Conservation (phyloP, 2,797 vertebrate species). For the Fistularia commersonii region DNA sequence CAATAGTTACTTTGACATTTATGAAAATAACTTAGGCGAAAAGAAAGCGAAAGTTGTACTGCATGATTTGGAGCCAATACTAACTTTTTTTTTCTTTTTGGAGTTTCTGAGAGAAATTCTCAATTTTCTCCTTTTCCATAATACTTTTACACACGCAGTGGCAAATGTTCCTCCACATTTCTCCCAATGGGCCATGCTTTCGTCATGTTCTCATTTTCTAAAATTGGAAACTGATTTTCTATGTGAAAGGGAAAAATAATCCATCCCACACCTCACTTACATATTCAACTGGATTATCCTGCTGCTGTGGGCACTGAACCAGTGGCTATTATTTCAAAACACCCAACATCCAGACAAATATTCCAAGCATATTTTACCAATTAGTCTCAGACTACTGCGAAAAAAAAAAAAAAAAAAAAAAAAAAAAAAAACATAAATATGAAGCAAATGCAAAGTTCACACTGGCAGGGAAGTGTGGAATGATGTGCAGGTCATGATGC, state of each 20-base stretch:
- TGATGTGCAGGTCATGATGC: neutral
- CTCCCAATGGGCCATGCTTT: neutral
- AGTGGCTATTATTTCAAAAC: neutral
- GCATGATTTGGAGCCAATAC: conserved; percentile 20
- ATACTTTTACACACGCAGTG: too few relatives aligned
- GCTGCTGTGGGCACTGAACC: neutral
- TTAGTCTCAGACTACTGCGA: neutral
- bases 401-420: neutral
- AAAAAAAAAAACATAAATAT: neutral
- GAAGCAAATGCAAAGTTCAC: too few relatives aligned
- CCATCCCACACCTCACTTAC: neutral
- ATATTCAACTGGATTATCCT: conserved; percentile 10
- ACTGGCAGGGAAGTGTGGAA: neutral
- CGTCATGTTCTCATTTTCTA: neutral
- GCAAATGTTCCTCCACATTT: too few relatives aligned
- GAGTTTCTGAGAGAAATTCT: neutral
- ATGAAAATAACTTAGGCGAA: too few relatives aligned
- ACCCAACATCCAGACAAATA: conserved; percentile 1
- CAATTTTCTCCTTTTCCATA: neutral
- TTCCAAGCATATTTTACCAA: conserved; percentile 8
- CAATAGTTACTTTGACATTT: neutral
- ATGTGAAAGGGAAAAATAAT: neutral
- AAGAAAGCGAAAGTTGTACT: neutral
- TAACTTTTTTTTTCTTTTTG: neutral
- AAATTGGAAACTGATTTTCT: neutral